phyloP scores from a whole-genome alignment of 2,113 vertebrate genomes.

The Rhea pennata region DNA sequence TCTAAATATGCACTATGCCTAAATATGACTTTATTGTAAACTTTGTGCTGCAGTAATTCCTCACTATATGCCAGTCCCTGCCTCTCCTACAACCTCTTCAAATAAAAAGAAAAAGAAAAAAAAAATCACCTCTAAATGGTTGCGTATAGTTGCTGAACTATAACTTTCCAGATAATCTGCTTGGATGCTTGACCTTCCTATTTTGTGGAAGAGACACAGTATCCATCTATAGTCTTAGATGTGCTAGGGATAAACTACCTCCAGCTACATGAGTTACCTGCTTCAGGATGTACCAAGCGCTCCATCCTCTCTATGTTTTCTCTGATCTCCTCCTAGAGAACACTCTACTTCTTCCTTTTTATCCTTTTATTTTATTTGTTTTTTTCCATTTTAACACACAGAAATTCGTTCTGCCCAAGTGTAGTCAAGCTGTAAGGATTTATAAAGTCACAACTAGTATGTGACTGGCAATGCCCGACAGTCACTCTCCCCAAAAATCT shows the following conservation, averaged over 20 bases:
- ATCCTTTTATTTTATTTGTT: not conserved
- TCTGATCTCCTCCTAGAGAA: not conserved
- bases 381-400: not conserved
- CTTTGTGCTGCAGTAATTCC: not conserved
- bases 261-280: not conserved
- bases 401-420: not conserved
- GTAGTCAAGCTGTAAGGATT: not conserved
- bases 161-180: not conserved
- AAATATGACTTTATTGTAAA: not conserved
- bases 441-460: not conserved
- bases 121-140: not conserved
- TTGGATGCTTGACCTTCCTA: not conserved
- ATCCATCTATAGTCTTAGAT: not conserved
- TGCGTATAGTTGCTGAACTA: not conserved
- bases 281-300: rapidly evolving
- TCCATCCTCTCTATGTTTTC: not conserved
- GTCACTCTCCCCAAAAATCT: not conserved
- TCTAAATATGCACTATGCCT: rapidly evolving
- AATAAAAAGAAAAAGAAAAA: no score
- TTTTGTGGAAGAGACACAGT: not conserved
- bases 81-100: not conserved
- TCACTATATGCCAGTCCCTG: not conserved
- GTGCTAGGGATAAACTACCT: not conserved
- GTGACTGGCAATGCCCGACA: not conserved
- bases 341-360: not conserved